Percentiles rank a stretch among this genome's conserved stretches.
phyloP scores from a whole-genome alignment of 2,888 invertebrate species.

The Xanthia icteritia region DNA sequence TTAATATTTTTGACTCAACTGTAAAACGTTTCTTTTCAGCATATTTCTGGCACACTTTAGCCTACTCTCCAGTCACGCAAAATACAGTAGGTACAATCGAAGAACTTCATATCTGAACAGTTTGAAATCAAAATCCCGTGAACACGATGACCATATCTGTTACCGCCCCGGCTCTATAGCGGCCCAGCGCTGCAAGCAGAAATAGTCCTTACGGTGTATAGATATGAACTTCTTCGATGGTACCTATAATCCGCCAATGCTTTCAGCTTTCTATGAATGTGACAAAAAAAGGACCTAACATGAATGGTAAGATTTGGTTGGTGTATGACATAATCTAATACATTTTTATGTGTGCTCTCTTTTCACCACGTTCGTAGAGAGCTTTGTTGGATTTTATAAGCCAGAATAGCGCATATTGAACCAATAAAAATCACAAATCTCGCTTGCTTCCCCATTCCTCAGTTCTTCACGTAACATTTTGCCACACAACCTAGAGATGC shows the following conservation, averaged over 20 bases:
- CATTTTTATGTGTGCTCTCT: neutral
- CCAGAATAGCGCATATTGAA: slow-evolving; percentile 5
- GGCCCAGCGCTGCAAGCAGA: too few relatives aligned
- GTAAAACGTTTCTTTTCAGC: neutral
- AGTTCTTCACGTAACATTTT: slow-evolving; percentile 33
- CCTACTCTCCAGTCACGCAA: too few relatives aligned
- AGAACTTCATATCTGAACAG: too few relatives aligned
- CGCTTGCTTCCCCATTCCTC: neutral
- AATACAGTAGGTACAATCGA: too few relatives aligned
- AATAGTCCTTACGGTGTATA: too few relatives aligned
- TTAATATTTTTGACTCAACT: neutral
- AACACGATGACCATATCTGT: too few relatives aligned
- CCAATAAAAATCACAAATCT: neutral
- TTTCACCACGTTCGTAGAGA: neutral
- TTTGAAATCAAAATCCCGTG: too few relatives aligned
- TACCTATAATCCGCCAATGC: neutral
- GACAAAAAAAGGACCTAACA: neutral
- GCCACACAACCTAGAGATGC: slow-evolving; percentile 31
- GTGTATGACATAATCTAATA: neutral
- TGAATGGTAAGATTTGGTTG: neutral
- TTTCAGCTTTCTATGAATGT: neutral
- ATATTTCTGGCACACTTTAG: neutral
- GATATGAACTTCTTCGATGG: too few relatives aligned
- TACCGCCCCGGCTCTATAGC: too few relatives aligned
- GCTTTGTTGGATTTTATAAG: neutral